Conservation (phyloP, 2,888 invertebrate species). For the Tetanocera ferruginea region DNA sequence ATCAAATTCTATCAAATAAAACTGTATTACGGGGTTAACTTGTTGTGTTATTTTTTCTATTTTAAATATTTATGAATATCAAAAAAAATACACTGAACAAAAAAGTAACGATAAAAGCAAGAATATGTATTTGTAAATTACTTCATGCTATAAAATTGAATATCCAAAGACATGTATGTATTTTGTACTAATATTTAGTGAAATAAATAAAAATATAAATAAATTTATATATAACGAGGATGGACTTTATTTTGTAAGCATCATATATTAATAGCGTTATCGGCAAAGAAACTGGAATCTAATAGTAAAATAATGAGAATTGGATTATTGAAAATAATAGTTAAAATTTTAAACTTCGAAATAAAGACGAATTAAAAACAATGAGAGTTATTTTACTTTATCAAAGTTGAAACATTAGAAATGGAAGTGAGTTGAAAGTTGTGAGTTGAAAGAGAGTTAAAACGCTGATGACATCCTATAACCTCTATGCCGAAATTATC, state of each 20-base stretch:
- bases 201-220: slow-evolving; percentile 25
- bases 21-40: not conserved
- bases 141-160: not conserved
- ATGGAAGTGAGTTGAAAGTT: too few relatives aligned
- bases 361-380: not conserved
- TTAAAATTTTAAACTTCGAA: not conserved
- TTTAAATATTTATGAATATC: not conserved
- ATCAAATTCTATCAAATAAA: not conserved
- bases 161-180: slow-evolving; percentile 27
- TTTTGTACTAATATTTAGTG: slow-evolving; percentile 32
- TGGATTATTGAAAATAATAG: not conserved
- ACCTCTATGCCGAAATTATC: too few relatives aligned
- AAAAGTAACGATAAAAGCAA: not conserved
- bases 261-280: not conserved
- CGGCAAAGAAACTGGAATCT: not conserved
- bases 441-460: too few relatives aligned
- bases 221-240: not conserved
- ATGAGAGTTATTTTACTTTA: too few relatives aligned
- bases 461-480: too few relatives aligned
- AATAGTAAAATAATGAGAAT: not conserved
- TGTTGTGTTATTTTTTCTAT: not conserved
- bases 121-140: slow-evolving; percentile 6
- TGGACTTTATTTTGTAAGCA: not conserved
- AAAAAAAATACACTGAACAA: not conserved
- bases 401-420: too few relatives aligned